Evolutionary conservation across 2,113 vertebrate species (phyloP), one percentile per base, ranked within the genome.

Genomic region (Terrapene triunguis): DNA sequence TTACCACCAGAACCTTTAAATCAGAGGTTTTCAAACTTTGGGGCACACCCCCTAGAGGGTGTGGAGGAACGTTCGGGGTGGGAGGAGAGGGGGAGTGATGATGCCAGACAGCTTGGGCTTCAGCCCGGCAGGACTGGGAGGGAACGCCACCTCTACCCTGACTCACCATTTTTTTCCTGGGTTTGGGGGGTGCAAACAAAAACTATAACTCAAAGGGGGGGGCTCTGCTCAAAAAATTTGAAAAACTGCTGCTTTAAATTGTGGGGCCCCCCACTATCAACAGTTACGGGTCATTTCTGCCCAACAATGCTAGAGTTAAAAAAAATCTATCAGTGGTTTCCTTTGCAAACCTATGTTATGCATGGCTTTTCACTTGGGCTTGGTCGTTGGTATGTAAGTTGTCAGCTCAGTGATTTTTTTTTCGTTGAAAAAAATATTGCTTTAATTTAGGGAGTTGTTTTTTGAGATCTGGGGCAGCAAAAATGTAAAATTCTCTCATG

Each of bases 381-480:
- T 89, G 81, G 14, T 47, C 91, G 62, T 69, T 95, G 76, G 22
- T 84, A 0, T 74, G 12, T 54, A 57, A 54, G 10, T 81, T 81
- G 59, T 80, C 55, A 82, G 55, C 62, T 89, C 0, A 2, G 22
- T 90, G 47, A 38, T 59, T 44, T 88, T 72, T 69, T 95, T 94
- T 78, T 84, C 76, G 50, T 53, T 92, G 83, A 72, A 83, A 25
- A 88, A 94, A 93, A 93, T 50, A 47, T 14, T 76, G 0, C 47
- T 32, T 88, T 85, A 89, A 65, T 84, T 16, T 44, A 72, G 14
- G 6, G 86, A 89, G 74, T 91, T 85, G 35, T 90, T 2, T 88
- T 90, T 84, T 80, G 86, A 85, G 79, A 85, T 21, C 53, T 59
- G 87, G 91, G 91, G 50, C 9, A 83, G 24, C 55, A 95, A 95